Evolutionary conservation across 1,140 invertebrate species (phyloP).

Genomic region (Anagrus nilaparvatae): DNA sequence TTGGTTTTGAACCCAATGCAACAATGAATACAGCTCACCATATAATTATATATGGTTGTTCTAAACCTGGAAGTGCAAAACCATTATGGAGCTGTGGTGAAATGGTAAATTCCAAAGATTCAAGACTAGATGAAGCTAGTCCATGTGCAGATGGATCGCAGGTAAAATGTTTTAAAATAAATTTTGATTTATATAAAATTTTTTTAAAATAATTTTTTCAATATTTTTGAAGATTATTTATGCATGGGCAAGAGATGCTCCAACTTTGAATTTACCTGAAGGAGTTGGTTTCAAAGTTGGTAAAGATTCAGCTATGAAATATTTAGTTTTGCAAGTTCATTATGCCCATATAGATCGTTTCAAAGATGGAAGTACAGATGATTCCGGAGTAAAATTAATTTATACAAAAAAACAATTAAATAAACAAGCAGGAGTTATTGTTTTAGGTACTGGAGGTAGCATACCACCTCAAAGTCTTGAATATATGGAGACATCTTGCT

Average conservation of each 20-base stretch:
- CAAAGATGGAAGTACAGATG: constrained; percentile 63
- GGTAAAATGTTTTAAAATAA: constrained; percentile 35
- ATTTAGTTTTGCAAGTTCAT: constrained; percentile 87
- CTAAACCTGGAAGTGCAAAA: constrained; percentile 65
- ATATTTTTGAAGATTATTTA: constrained; percentile 67
- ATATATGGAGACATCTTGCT: constrained; percentile 82
- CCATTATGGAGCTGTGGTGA: constrained; percentile 89
- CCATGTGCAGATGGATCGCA: constrained; percentile 63
- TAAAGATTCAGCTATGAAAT: constrained; percentile 58
- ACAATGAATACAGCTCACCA: constrained; percentile 88
- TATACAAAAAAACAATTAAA: constrained; percentile 61
- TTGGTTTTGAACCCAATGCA: constrained; percentile 89
- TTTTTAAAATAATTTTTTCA: not conserved
- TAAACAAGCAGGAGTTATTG: constrained; percentile 77
- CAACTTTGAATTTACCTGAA: constrained; percentile 70
- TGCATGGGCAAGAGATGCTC: constrained; percentile 95
- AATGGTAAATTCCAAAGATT: constrained; percentile 54
- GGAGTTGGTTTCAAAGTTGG: constrained; percentile 77
- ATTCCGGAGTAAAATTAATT: constrained; percentile 69
- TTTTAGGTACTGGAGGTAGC: constrained; percentile 71
- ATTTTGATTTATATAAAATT: not conserved
- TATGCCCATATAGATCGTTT: constrained; percentile 70
- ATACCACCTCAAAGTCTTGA: constrained; percentile 63
- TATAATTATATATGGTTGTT: constrained; percentile 92
- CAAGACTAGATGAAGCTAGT: constrained; percentile 43